Evolutionary conservation across 2,888 invertebrate genomes (phyloP), one percentile per base, ranked within the genome.

Genomic region (Catocala nupta): DNA sequence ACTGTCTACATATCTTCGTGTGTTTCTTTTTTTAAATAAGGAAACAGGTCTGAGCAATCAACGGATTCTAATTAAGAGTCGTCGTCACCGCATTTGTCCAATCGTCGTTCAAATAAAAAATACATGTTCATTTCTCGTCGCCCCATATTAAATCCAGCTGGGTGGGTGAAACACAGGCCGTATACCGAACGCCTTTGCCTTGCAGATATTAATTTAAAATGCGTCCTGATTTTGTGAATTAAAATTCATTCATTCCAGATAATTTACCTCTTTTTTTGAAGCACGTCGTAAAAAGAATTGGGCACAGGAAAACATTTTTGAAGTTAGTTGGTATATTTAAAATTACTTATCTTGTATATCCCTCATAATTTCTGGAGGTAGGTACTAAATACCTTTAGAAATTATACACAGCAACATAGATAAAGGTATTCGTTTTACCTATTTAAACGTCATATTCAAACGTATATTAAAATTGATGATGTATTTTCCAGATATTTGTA

Each of bases 41-140:
- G 55, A 52, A 56, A 12, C 55, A 36, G 11, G 36, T 36, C 34
- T 34, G 16, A 45, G 16, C n/a, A 48, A 48, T 53, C 53, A 53
- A 33, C 42, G 39, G 25, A 47, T 44, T 33, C 58, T 59, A 63
- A 65, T 65, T 59, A 61, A 56, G 54, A 54, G 51, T 49, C 53
- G 45, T 0, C 12, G 16, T 16, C 7, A 9, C 36, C 36, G 34
- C 65, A 60, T 70, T 52, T 63, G 49, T 61, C 43, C 47, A 43
- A 48, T 62, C 62, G 44, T 53, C 57, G 33, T 13, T 16, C 34
- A 44, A 13, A 53, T 48, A 57, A 45, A 55, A 55, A 42, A 54
- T 39, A 49, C 51, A 25, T 39, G 11, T 25, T 42, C 34, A 57
- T 57, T 54, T 43, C 16, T 62, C 43, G 9, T 56, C 55, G 49